A percentile compares a stretch with the other conserved stretches of the same genome.
phyloP scores from a whole-genome alignment of 2,113 vertebrate genomes.

The Halcyon senegalensis region DNA sequence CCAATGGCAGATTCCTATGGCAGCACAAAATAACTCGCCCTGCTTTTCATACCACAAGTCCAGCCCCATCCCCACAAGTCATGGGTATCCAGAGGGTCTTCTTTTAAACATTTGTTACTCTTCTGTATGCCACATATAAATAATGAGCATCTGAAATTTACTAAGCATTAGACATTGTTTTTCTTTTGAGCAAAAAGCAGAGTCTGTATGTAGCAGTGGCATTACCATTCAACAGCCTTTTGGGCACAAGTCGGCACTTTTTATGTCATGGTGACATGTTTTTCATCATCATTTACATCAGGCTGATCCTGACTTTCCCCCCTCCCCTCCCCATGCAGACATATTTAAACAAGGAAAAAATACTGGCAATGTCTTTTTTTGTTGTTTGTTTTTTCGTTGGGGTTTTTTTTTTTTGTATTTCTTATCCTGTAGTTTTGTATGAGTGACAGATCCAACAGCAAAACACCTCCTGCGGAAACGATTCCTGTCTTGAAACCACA shows the following conservation, averaged over 20 bases:
- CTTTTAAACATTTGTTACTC: conserved; percentile 23
- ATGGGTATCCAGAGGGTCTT: conserved; percentile 16
- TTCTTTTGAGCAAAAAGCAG: conserved; percentile 49
- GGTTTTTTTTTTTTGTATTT: conserved; percentile 14
- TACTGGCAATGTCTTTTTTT: conserved; percentile 38
- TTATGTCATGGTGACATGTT: conserved; percentile 24
- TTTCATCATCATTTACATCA: conserved; percentile 24
- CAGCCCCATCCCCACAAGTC: conserved; percentile 13
- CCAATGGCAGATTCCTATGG: conserved; percentile 65
- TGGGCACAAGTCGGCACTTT: conserved; percentile 53
- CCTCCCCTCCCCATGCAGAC: not conserved
- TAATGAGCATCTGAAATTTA: conserved; percentile 24
- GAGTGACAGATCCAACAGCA: conserved; percentile 65
- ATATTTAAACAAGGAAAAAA: conserved; percentile 46
- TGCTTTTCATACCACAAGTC: conserved; percentile 16
- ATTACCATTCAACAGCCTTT: conserved; percentile 30
- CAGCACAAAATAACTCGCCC: conserved; percentile 70
- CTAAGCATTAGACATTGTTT: conserved; percentile 26
- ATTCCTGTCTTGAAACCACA: conserved; percentile 67
- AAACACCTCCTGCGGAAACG: conserved; percentile 39
- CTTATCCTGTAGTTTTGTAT: conserved; percentile 44
- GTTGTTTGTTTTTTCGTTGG: not conserved
- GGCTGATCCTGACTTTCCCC: conserved; percentile 37
- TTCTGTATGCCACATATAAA: conserved; percentile 38
- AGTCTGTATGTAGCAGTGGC: conserved; percentile 59